These are phyloP conservation scores for Bombycilla garrulus DNA, from an alignment of 2,113 vertebrate genomes.

Conservation along the genomic window DNA sequence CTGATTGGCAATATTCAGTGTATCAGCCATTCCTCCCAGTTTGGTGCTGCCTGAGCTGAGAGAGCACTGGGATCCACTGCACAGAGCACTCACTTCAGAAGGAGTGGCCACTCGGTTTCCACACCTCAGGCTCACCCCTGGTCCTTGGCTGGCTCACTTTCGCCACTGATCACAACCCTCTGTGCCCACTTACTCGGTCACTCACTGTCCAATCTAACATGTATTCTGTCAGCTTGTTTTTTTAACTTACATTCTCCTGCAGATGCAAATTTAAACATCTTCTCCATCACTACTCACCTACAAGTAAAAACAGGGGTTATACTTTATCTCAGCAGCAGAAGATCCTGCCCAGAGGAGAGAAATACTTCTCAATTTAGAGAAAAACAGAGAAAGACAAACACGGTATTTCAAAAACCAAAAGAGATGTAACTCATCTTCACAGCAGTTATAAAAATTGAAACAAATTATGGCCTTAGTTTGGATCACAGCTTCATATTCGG, in stretches of 20 bases:
- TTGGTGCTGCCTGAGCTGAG: not conserved
- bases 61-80: not conserved
- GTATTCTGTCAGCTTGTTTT: not conserved
- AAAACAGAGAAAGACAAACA: not conserved
- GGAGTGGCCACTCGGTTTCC: not conserved
- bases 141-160: not conserved
- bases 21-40: not conserved
- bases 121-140: not conserved
- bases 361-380: not conserved
- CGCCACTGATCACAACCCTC: not conserved
- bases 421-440: not conserved
- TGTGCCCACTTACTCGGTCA: not conserved
- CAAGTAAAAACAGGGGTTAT: not conserved
- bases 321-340: not conserved
- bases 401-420: not conserved
- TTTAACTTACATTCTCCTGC: not conserved
- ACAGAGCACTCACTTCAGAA: not conserved
- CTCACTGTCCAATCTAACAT: not conserved
- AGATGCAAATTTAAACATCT: not conserved
- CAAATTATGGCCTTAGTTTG: not conserved
- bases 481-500: not conserved
- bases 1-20: not conserved
- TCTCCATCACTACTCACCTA: not conserved
- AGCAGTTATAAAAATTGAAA: not conserved
- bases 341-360: not conserved